Percentiles rank a stretch among this genome's conserved stretches.
These are phyloP conservation scores for Misgurnus anguillicaudatus DNA, from an alignment of 2,113 vertebrate genomes.

Conservation along the genomic window DNA sequence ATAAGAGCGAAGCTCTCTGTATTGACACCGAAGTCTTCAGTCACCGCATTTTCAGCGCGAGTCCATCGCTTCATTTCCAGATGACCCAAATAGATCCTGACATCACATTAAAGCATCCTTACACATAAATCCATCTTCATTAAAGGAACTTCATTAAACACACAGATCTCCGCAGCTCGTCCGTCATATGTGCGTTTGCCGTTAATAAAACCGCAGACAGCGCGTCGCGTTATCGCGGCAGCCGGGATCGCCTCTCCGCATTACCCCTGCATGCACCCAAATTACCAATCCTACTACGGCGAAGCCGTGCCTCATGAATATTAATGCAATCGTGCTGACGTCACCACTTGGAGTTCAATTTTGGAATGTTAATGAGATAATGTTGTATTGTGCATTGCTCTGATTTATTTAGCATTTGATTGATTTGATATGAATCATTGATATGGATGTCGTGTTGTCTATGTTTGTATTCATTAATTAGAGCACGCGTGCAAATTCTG, in stretches of 20 bases:
- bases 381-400: neutral
- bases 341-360: neutral
- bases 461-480: too few species aligned
- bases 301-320: constrained; percentile 1
- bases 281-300: constrained; percentile 27
- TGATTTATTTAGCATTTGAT: too few species aligned
- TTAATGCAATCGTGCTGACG: neutral
- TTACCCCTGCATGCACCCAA: constrained; percentile 62
- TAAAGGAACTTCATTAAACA: neutral
- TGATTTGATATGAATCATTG: too few species aligned
- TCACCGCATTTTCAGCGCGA: constrained; percentile 40
- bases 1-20: constrained; percentile 23
- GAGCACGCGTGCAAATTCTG: too few species aligned
- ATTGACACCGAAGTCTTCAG: constrained; percentile 24
- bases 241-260: constrained; percentile 68
- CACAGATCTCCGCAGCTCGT: neutral
- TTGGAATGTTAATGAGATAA: constrained; percentile 8
- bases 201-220: constrained; percentile 46
- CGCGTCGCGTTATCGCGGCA: constrained; percentile 60
- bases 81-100: constrained; percentile 35
- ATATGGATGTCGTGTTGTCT: too few species aligned
- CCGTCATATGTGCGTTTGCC: neutral
- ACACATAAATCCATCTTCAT: neutral
- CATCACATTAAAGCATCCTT: neutral
- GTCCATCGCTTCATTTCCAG: constrained; percentile 5